These are phyloP conservation scores for Chaenodraco wilsoni DNA, from an alignment of 2,797 vertebrate species.

Conservation along the genomic window DNA sequence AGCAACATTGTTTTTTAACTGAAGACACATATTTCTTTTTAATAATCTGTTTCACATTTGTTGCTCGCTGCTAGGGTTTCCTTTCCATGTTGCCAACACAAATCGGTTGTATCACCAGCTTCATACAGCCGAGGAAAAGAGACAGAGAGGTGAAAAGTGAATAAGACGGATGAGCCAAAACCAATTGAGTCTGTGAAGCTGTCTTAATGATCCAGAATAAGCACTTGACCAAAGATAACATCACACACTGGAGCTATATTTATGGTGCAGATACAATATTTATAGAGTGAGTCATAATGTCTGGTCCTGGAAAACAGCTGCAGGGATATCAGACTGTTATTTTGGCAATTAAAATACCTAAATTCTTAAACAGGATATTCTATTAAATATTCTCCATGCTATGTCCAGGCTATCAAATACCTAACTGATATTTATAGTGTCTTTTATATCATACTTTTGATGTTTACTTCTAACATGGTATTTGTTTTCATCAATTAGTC, in stretches of 20 bases:
- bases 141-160: conserved; percentile 58
- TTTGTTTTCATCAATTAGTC: background rate
- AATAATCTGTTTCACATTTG: conserved; percentile 40
- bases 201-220: conserved; percentile 73
- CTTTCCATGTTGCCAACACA: conserved; percentile 33
- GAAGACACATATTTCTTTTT: conserved; percentile 8
- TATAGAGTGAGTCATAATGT: conserved; percentile 78
- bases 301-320: conserved; percentile 77
- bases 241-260: conserved; percentile 69
- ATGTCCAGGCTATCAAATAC: conserved; percentile 3
- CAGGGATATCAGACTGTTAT: conserved; percentile 57
- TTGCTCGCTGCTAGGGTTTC: conserved; percentile 43
- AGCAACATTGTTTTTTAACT: background rate
- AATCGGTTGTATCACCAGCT: conserved; percentile 29
- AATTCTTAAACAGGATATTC: conserved; percentile 41
- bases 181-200: conserved; percentile 57
- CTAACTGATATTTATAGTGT: background rate
- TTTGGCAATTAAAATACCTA: conserved; percentile 60
- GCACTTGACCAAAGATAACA: conserved; percentile 80
- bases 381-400: conserved; percentile 14
- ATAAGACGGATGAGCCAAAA: conserved; percentile 73
- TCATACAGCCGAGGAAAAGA: conserved; percentile 28
- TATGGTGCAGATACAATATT: conserved; percentile 81
- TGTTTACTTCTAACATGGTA: background rate
- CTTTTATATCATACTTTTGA: background rate